These are phyloP conservation scores for Pristiophorus japonicus DNA, from an alignment of 2,113 vertebrate genomes.

Conservation along the genomic window DNA sequence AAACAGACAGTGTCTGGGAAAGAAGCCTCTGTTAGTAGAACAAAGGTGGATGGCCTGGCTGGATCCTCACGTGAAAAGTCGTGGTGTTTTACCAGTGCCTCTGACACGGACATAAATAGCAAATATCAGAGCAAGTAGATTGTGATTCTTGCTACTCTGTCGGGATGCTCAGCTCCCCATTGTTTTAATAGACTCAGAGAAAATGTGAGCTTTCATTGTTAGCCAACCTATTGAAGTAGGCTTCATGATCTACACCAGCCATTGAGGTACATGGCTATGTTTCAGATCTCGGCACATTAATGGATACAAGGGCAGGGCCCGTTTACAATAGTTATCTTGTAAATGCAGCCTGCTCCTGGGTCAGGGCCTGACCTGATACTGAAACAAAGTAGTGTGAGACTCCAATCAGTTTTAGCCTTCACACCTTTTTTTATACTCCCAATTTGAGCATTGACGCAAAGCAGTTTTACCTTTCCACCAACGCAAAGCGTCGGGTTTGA, in stretches of 20 bases:
- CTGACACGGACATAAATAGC: not conserved
- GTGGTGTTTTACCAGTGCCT: not conserved
- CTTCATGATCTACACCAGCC: not conserved
- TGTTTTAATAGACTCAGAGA: not conserved
- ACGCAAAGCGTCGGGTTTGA: not conserved
- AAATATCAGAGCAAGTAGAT: too few relatives aligned
- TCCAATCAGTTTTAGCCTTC: not conserved
- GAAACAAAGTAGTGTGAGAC: not conserved
- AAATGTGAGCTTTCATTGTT: not conserved
- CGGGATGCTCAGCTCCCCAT: not conserved
- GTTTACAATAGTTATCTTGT: not conserved
- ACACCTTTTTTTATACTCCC: not conserved
- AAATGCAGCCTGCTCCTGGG: not conserved
- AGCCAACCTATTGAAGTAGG: not conserved
- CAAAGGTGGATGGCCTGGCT: not conserved
- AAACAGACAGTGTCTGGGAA: not conserved
- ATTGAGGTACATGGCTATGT: not conserved
- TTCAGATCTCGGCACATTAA: not conserved
- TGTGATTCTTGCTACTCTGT: not conserved
- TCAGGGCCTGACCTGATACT: not conserved
- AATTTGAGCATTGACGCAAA: not conserved
- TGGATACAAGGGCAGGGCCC: not conserved
- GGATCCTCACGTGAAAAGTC: not conserved
- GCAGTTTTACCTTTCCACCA: not conserved
- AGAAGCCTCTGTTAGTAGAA: not conserved